Percentiles rank a stretch among this genome's conserved stretches.
phyloP scores from a whole-genome alignment of 2,797 vertebrate species.

The Pangasius krempfi region DNA sequence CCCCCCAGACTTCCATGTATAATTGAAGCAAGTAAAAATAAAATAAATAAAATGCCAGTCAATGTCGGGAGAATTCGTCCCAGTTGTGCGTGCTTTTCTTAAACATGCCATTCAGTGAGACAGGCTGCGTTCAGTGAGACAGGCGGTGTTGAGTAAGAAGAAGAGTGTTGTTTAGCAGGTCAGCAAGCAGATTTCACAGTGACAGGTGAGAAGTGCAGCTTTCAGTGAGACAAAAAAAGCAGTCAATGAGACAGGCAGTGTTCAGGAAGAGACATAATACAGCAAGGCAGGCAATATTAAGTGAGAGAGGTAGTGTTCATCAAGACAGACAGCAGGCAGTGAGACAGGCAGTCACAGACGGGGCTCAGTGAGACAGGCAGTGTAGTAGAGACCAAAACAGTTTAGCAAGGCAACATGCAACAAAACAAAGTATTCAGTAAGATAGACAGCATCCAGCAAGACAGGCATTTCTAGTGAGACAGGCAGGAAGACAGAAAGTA shows the following conservation, averaged over 20 bases:
- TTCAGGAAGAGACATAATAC: neutral
- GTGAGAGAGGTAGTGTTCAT: neutral
- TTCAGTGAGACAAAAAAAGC: neutral
- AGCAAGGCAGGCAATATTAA: neutral
- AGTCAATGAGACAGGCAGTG: neutral
- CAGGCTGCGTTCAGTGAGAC: neutral
- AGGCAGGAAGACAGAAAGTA: neutral
- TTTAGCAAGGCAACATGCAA: neutral
- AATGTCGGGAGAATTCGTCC: conserved; percentile 21
- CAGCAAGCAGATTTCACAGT: neutral
- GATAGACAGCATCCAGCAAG: neutral
- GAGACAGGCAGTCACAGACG: neutral
- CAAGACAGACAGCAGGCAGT: neutral
- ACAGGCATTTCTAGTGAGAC: neutral
- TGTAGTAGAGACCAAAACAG: neutral
- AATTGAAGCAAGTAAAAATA: conserved; percentile 40
- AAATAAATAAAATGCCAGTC: conserved; percentile 41
- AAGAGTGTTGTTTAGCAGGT: conserved; percentile 3
- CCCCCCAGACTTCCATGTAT: conserved; percentile 25
- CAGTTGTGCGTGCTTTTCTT: conserved; percentile 21
- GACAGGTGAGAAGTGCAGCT: neutral
- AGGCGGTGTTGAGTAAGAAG: neutral
- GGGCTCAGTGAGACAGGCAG: neutral
- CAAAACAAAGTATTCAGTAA: neutral
- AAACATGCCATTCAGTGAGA: conserved; percentile 5